phyloP scores from a whole-genome alignment of 2,113 vertebrate species.

The Chloebia gouldiae region DNA sequence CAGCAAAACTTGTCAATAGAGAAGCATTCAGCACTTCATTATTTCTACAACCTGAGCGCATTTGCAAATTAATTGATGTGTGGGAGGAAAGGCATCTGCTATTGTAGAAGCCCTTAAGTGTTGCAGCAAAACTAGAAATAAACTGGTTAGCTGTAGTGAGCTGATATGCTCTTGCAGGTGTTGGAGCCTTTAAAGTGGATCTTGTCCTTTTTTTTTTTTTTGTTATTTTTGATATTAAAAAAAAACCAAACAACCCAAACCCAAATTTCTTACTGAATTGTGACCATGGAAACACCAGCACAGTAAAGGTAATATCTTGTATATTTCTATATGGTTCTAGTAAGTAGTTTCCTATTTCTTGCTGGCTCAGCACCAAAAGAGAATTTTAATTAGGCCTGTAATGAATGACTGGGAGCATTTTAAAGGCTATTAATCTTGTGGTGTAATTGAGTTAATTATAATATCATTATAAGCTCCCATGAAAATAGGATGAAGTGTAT shows the following conservation, averaged over 20 bases:
- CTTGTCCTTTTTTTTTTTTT: neutral
- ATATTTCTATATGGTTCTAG: neutral
- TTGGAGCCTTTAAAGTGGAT: neutral
- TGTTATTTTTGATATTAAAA: neutral
- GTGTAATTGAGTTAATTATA: slow-evolving; percentile 58
- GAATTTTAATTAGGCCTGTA: slow-evolving; percentile 56
- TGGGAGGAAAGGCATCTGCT: slow-evolving; percentile 81
- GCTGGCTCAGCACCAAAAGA: slow-evolving; percentile 50
- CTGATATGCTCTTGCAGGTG: slow-evolving; percentile 42
- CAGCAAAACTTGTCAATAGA: slow-evolving; percentile 51
- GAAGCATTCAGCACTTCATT: slow-evolving; percentile 70
- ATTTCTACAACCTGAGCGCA: slow-evolving; percentile 78
- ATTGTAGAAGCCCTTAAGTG: slow-evolving; percentile 69
- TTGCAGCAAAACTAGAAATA: slow-evolving; percentile 62
- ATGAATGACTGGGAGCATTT: slow-evolving; percentile 46
- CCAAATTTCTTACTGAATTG: neutral
- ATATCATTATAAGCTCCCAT: slow-evolving; percentile 50
- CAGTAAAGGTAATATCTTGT: neutral
- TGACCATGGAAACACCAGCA: neutral
- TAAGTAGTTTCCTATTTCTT: neutral
- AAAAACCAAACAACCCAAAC: neutral
- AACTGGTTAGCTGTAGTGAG: slow-evolving; percentile 52
- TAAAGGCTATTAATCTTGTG: slow-evolving; percentile 58
- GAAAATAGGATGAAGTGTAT: slow-evolving; percentile 28
- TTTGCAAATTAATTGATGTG: slow-evolving; percentile 81